Percentiles rank a stretch among this genome's conserved stretches.
These are phyloP conservation scores for Tricholauxania praeusta DNA, from an alignment of 2,888 invertebrate genomes.

Conservation along the genomic window DNA sequence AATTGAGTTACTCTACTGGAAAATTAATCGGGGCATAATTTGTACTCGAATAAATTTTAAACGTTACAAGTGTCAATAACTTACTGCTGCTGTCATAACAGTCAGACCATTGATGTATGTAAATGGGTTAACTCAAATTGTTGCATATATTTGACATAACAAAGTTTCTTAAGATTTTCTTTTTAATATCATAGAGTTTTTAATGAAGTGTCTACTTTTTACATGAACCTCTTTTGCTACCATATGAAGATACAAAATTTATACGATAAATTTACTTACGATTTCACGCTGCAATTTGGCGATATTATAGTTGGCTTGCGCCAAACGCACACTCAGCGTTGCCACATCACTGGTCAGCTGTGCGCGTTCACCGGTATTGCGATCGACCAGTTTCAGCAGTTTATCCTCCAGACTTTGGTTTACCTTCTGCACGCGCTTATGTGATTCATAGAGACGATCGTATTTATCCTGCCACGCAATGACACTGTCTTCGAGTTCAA, in stretches of 20 bases:
- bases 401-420: conserved; percentile 97
- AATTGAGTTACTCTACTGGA: too few relatives aligned
- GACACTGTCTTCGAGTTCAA: conserved; percentile 85
- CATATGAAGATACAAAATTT: not conserved
- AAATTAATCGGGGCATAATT: too few relatives aligned
- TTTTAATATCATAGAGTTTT: too few relatives aligned
- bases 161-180: too few relatives aligned
- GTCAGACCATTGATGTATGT: too few relatives aligned
- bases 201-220: too few relatives aligned
- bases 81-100: too few relatives aligned
- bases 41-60: too few relatives aligned
- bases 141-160: too few relatives aligned
- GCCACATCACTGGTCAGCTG: conserved; percentile 89
- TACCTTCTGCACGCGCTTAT: conserved; percentile 92
- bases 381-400: conserved; percentile 89
- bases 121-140: too few relatives aligned
- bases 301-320: conserved; percentile 87
- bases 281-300: conserved; percentile 88
- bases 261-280: conserved; percentile 70
- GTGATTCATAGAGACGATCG: conserved; percentile 91
- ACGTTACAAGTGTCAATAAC: too few relatives aligned
- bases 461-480: conserved; percentile 93
- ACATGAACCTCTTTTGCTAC: too few relatives aligned
- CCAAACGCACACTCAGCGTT: conserved; percentile 83
- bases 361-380: conserved; percentile 90